Evolutionary conservation across 2,888 invertebrate species (phyloP), one percentile per base, ranked within the genome.

Genomic region (Spicauda simplicius): DNA sequence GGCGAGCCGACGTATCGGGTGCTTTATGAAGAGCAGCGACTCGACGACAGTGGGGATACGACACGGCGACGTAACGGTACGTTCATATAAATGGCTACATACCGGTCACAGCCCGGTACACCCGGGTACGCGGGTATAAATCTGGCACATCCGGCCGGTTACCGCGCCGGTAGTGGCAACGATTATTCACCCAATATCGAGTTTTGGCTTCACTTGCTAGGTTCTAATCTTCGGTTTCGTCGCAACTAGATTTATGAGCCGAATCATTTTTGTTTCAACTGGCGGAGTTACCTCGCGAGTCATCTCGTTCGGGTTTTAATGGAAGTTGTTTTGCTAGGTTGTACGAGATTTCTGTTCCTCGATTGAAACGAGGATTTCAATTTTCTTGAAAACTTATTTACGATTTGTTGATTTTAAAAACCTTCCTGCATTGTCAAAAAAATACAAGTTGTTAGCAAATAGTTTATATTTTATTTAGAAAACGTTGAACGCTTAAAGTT

Each of bases 131-230:
- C 81, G 90, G 86, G 88, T 92, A 92, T 92, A 92, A 92, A 92
- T 92, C 93, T 90, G 87, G 85, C 85, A 79, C 87, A 87, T 92
- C 93, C 92, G 92, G 90, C 80, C 83, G 84, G 80, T 85, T 81
- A 87, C 89, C 90, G 86, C 88, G 85, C 92, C 93, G 93, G 93
- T 91, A 92, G 91, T 90, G 88, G 86, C 85, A 85, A 90, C 93
- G 87, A 92, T 93, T 91, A 93, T 91, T 93, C 92, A 93, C 86
- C 90, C 90, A 92, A 91, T 92, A 93, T 93, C 93, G 91, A 91
- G 91, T 92, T 92, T 91, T 91, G 90, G 91, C 91, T 90, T 88
- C 88, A 91, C 89, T 91, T 86, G 87, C 88, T 87, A 84, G 82
- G 82, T 83, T 80, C 89, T 90, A 91, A 91, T 92, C 92, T 92